Evolutionary conservation across 2,797 vertebrate genomes (phyloP).

Genomic region (Dipus sagitta): DNA sequence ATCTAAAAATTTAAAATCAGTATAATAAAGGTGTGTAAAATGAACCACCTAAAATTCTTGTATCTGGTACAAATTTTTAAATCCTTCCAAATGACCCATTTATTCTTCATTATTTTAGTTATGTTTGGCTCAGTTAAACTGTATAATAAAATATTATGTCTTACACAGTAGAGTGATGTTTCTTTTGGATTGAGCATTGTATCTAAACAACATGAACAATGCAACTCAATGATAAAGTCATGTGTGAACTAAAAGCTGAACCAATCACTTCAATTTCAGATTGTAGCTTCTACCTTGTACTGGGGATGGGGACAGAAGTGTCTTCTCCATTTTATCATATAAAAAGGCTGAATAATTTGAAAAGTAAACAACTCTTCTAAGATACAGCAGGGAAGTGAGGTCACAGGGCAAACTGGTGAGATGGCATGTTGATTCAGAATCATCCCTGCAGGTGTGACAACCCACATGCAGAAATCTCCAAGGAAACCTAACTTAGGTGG

Average conservation of each 20-base stretch:
- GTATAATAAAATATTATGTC: neutral
- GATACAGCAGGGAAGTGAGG: neutral
- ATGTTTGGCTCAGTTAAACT: neutral
- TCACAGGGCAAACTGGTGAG: neutral
- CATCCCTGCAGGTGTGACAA: neutral
- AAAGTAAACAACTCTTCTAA: neutral
- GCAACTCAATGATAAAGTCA: neutral
- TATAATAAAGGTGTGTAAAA: neutral
- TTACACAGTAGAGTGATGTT: neutral
- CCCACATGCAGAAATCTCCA: neutral
- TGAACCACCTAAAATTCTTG: neutral
- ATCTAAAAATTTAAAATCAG: constrained; percentile 33
- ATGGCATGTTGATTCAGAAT: neutral
- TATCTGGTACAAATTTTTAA: neutral
- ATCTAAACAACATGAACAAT: neutral
- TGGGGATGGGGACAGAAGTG: neutral
- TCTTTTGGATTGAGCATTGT: constrained; percentile 20
- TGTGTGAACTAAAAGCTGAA: neutral
- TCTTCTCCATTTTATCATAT: neutral
- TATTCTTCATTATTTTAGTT: neutral
- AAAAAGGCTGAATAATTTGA: neutral
- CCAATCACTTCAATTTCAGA: neutral
- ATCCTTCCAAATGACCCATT: neutral
- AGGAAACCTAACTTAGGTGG: neutral
- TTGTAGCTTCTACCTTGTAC: neutral